A percentile compares a stretch with the other conserved stretches of the same genome.
Conservation (phyloP, 2,797 vertebrate genomes). For the Leuciscus waleckii region DNA sequence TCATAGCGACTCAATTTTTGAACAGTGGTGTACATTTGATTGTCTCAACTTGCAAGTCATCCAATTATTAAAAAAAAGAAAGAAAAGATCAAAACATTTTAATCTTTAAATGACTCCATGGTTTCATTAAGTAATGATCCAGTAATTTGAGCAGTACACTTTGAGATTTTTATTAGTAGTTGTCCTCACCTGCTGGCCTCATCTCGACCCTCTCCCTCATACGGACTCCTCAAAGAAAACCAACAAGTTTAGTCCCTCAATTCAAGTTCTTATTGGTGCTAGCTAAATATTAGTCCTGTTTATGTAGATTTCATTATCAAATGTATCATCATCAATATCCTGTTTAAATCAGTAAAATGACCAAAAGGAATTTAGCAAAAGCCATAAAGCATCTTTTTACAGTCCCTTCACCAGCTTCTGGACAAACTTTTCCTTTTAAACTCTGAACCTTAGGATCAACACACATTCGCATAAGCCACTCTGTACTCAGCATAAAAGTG, state of each 20-base stretch:
- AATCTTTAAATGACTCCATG: neutral
- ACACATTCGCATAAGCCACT: slow-evolving; percentile 23
- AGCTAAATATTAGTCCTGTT: slow-evolving; percentile 31
- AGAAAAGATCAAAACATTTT: neutral
- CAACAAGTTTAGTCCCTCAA: slow-evolving; percentile 68
- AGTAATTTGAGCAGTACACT: slow-evolving; percentile 6
- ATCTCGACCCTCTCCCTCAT: slow-evolving; percentile 70
- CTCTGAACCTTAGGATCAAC: slow-evolving; percentile 33
- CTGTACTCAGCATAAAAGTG: neutral
- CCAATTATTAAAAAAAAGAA: neutral
- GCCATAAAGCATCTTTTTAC: slow-evolving; percentile 41
- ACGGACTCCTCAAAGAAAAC: slow-evolving; percentile 71
- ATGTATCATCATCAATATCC: neutral
- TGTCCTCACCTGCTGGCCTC: slow-evolving; percentile 71
- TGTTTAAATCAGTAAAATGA: neutral
- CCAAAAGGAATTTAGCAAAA: slow-evolving; percentile 22
- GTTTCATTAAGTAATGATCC: slow-evolving; percentile 1
- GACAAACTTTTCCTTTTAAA: slow-evolving; percentile 19
- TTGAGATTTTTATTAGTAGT: slow-evolving; percentile 48
- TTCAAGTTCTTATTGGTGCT: slow-evolving; percentile 43
- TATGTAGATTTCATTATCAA: neutral
- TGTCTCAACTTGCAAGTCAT: neutral
- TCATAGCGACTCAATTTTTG: neutral
- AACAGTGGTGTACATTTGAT: neutral
- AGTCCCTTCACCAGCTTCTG: slow-evolving; percentile 59